These are phyloP conservation scores for Heliconius erato DNA, from an alignment of 2,888 invertebrate genomes.

Conservation along the genomic window DNA sequence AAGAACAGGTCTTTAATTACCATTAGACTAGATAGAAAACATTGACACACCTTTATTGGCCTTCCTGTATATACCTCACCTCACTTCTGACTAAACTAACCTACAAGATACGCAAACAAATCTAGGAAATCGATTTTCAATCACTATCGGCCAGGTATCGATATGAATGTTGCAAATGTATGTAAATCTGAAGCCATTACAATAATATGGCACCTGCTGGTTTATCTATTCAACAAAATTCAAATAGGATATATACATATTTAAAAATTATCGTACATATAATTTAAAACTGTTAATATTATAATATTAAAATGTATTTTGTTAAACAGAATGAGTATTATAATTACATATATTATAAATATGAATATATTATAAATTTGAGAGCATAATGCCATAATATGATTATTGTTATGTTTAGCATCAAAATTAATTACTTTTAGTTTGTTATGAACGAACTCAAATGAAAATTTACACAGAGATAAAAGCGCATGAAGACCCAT, in stretches of 20 bases:
- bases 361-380: conserved; percentile 28
- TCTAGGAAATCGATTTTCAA: conserved; percentile 31
- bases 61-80: conserved; percentile 4
- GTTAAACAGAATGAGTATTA: conserved; percentile 11
- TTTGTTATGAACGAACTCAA: neutral
- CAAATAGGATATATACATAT: neutral
- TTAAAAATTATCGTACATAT: conserved; percentile 1
- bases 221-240: conserved; percentile 19
- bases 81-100: conserved; percentile 25
- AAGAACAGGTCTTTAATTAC: neutral
- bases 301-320: conserved; percentile 7
- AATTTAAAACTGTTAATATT: neutral
- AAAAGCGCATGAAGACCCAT: neutral
- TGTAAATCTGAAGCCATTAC: neutral
- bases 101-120: conserved; percentile 29
- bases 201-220: conserved; percentile 4
- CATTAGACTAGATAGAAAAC: conserved; percentile 25
- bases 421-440: conserved; percentile 24
- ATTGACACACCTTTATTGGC: conserved; percentile 19
- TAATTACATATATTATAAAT: conserved; percentile 21
- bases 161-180: conserved; percentile 28
- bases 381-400: conserved; percentile 2
- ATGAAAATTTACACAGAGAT: neutral
- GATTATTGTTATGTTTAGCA: conserved; percentile 32
- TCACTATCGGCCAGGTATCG: conserved; percentile 16